phyloP scores from a whole-genome alignment of 2,888 invertebrate genomes.

The Caenorhabditis panamensis region DNA sequence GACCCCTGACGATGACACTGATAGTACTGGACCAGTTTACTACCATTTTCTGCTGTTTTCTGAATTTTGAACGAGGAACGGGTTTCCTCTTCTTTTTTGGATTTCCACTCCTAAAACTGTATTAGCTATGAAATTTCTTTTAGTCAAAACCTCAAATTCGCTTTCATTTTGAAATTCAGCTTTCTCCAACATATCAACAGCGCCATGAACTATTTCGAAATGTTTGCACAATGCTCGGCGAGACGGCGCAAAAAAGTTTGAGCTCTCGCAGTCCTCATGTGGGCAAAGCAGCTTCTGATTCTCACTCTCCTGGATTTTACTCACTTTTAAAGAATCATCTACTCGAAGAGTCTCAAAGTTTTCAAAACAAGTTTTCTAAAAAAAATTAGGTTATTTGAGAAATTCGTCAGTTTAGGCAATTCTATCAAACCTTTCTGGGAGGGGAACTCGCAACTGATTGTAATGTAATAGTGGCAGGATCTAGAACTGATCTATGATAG shows the following conservation, averaged over 20 bases:
- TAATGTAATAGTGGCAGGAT: not conserved
- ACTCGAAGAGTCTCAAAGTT: not conserved
- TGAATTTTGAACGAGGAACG: not conserved
- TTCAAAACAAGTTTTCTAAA: not conserved
- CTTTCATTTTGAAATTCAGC: not conserved
- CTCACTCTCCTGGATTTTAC: not conserved
- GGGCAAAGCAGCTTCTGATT: not conserved
- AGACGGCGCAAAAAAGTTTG: not conserved
- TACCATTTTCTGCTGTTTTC: not conserved
- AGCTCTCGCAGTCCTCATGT: not conserved
- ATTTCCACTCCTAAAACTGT: not conserved
- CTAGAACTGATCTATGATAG: too few relatives aligned
- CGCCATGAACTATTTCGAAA: not conserved
- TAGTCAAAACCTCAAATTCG: not conserved
- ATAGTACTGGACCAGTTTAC: not conserved
- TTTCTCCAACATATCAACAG: not conserved
- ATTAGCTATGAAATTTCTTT: not conserved
- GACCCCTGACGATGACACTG: not conserved
- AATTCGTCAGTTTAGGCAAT: not conserved
- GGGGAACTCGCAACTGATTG: not conserved
- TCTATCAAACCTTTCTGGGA: not conserved
- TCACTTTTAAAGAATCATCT: not conserved
- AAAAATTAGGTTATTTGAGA: not conserved
- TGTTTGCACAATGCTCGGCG: not conserved
- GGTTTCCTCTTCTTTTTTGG: not conserved